A percentile compares a stretch with the other conserved stretches of the same genome.
These are phyloP conservation scores for Rhineura floridana DNA, from an alignment of 2,113 vertebrate species.

Conservation along the genomic window DNA sequence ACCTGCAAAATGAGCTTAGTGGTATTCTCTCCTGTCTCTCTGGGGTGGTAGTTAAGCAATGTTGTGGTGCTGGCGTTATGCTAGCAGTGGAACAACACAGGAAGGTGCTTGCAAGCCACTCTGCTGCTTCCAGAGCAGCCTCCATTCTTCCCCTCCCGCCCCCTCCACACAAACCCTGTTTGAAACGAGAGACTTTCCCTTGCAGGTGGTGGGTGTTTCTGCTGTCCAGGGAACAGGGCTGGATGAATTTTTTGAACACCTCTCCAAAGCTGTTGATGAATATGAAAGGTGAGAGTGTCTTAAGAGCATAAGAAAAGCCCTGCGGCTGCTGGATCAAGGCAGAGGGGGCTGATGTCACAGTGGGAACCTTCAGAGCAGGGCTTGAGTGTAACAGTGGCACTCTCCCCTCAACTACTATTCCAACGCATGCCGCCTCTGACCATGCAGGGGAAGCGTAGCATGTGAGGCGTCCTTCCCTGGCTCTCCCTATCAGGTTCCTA, in stretches of 20 bases:
- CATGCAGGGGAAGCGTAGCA: too few species aligned
- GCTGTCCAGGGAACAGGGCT: conserved; percentile 89
- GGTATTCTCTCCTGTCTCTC: neutral
- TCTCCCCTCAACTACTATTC: too few species aligned
- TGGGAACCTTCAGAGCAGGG: too few species aligned
- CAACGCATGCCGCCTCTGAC: too few species aligned
- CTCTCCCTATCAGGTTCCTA: too few species aligned
- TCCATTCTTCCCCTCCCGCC: too few species aligned
- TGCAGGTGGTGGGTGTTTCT: conserved; percentile 94
- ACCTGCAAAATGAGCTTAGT: neutral
- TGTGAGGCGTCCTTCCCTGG: too few species aligned
- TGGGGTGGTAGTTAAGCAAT: neutral
- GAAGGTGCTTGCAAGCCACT: neutral
- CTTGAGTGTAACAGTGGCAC: too few species aligned
- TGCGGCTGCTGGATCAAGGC: too few species aligned
- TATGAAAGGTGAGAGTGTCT: conserved; percentile 86
- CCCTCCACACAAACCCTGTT: neutral
- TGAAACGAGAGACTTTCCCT: conserved; percentile 17
- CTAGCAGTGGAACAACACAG: neutral
- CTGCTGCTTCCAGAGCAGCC: neutral
- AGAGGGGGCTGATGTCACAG: too few species aligned
- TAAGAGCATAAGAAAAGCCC: neutral
- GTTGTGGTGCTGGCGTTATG: neutral
- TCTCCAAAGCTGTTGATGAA: conserved; percentile 88
- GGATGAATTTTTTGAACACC: conserved; percentile 87